Evolutionary conservation across 2,113 vertebrate species (phyloP).

Genomic region (Lepisosteus oculatus): DNA sequence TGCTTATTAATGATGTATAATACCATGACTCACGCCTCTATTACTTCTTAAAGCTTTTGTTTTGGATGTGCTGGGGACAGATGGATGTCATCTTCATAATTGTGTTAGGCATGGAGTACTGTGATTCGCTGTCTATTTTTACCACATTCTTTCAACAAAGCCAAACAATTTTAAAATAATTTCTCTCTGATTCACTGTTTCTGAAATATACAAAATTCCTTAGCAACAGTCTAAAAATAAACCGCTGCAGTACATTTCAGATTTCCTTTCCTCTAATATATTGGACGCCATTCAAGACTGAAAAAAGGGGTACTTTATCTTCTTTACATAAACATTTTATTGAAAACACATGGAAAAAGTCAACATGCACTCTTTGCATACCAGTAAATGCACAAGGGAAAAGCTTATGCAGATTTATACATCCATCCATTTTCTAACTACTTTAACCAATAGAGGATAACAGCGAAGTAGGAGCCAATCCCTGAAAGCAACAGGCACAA

Average conservation of each 20-base stretch:
- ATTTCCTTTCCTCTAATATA: background rate
- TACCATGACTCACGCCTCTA: background rate
- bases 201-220: conserved; percentile 4
- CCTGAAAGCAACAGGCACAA: too few species aligned
- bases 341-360: background rate
- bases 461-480: too few species aligned
- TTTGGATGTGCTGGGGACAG: background rate
- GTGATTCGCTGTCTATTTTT: background rate
- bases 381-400: background rate
- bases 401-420: background rate
- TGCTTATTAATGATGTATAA: background rate
- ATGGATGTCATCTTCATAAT: background rate
- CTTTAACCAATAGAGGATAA: too few species aligned
- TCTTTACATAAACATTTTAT: background rate
- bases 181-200: background rate
- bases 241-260: background rate
- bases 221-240: conserved; percentile 10
- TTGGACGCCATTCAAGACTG: background rate
- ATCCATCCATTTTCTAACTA: too few species aligned
- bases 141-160: conserved; percentile 7
- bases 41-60: background rate
- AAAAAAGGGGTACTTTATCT: background rate
- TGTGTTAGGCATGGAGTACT: background rate
- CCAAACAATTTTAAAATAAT: background rate
- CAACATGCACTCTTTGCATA: background rate